These are phyloP conservation scores for Nomada fucata DNA, from an alignment of 2,888 invertebrate genomes.

Conservation along the genomic window DNA sequence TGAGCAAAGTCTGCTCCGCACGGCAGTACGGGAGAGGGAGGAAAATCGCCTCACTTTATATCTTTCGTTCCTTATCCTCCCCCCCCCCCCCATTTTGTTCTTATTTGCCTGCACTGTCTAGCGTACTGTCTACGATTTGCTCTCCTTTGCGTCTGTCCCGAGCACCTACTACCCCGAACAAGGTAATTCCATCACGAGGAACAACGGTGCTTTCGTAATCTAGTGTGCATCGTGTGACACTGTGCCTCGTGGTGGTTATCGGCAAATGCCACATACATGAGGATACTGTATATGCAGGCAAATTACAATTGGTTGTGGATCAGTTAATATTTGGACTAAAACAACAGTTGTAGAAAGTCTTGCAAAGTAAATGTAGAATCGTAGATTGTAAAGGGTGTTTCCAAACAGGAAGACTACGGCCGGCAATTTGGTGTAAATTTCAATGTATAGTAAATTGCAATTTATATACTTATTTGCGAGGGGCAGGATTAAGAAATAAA, in stretches of 20 bases:
- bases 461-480: too few relatives aligned
- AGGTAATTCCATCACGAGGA: constrained; percentile 35
- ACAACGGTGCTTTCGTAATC: constrained; percentile 22
- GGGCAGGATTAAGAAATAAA: too few relatives aligned
- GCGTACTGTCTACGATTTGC: not conserved
- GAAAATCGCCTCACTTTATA: constrained; percentile 22
- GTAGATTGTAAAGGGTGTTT: too few relatives aligned
- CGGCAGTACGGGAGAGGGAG: not conserved
- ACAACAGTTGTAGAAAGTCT: too few relatives aligned
- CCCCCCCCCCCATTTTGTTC: not conserved
- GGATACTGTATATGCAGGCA: too few relatives aligned
- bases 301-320: too few relatives aligned
- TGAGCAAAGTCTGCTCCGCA: constrained; percentile 24
- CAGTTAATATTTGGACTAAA: too few relatives aligned
- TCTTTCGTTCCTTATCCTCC: too few relatives aligned
- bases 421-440: too few relatives aligned
- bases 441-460: too few relatives aligned
- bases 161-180: constrained; percentile 4
- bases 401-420: too few relatives aligned
- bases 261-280: not conserved
- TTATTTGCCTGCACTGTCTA: constrained; percentile 6
- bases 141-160: constrained; percentile 6
- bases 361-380: too few relatives aligned
- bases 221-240: not conserved
- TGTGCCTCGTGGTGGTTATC: not conserved